A percentile compares a stretch with the other conserved stretches of the same genome.
Evolutionary conservation across 2,113 vertebrate genomes (phyloP).

Genomic region (Cynocephalus volans): DNA sequence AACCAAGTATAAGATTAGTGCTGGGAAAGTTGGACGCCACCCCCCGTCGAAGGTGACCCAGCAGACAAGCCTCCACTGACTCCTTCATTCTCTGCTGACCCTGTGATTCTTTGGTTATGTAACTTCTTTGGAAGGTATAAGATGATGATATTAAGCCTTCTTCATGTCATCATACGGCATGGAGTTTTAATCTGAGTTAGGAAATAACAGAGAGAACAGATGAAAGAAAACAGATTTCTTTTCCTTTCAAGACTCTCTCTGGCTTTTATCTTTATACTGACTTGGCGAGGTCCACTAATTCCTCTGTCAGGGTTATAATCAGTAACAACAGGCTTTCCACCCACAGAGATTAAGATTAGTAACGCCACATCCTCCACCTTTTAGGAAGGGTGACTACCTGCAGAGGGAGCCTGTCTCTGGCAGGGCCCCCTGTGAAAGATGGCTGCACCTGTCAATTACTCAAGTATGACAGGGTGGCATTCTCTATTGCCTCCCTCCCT

Average conservation of each 20-base stretch:
- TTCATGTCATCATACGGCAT: not conserved
- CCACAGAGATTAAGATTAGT: not conserved
- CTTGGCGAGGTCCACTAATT: not conserved
- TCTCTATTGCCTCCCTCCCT: not conserved
- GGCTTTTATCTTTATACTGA: not conserved
- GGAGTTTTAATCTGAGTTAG: not conserved
- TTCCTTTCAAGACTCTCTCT: not conserved
- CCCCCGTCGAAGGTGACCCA: not conserved
- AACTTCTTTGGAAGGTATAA: slow-evolving; percentile 25
- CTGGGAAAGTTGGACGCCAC: not conserved
- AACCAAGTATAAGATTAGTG: not conserved
- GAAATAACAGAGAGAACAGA: not conserved
- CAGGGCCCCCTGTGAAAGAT: fast-evolving
- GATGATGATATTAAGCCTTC: not conserved
- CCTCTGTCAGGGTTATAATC: not conserved
- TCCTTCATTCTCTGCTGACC: not conserved
- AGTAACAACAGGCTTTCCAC: not conserved
- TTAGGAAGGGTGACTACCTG: not conserved
- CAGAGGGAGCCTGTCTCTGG: fast-evolving
- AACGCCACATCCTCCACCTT: not conserved
- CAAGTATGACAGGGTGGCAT: not conserved
- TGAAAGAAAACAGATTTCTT: not conserved
- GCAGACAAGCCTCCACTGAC: not conserved
- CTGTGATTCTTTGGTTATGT: not conserved
- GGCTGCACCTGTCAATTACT: not conserved